A percentile compares a stretch with the other conserved stretches of the same genome.
These are phyloP conservation scores for Anabas testudineus DNA, from an alignment of 2,797 vertebrate genomes.

Conservation along the genomic window DNA sequence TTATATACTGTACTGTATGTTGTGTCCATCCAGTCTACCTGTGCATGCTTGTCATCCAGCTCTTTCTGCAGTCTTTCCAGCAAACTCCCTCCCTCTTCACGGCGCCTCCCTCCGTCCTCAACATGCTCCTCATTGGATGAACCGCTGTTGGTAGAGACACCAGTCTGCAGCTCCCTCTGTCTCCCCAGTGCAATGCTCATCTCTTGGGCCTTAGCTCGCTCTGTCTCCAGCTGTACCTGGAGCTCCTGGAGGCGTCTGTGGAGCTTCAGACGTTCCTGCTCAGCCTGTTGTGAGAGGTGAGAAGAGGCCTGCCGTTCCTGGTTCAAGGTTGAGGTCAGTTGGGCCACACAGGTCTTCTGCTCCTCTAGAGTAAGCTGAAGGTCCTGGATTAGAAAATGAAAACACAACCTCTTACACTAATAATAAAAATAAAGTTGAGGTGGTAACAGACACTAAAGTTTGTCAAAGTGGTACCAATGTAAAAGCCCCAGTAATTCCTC, in stretches of 20 bases:
- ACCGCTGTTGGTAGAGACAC: slow-evolving; percentile 31
- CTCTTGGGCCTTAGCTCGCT: slow-evolving; percentile 86
- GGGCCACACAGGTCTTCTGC: slow-evolving; percentile 81
- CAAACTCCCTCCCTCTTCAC: slow-evolving; percentile 63
- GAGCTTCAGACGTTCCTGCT: slow-evolving; percentile 82
- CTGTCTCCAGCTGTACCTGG: slow-evolving; percentile 91
- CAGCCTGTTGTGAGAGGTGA: slow-evolving; percentile 85
- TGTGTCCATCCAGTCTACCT: slow-evolving; percentile 62
- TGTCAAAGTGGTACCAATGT: neutral
- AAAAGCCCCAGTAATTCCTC: neutral
- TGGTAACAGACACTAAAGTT: neutral
- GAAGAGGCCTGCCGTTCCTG: slow-evolving; percentile 85
- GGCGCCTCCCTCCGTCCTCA: slow-evolving; percentile 17
- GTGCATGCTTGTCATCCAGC: slow-evolving; percentile 89
- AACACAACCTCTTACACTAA: neutral
- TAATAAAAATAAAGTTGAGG: neutral
- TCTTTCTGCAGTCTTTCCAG: slow-evolving; percentile 89
- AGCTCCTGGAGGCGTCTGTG: slow-evolving; percentile 78
- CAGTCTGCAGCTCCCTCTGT: slow-evolving; percentile 83
- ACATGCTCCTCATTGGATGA: slow-evolving; percentile 53
- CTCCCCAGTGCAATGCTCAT: slow-evolving; percentile 86
- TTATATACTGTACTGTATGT: too few species aligned
- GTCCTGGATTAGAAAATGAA: slow-evolving; percentile 83
- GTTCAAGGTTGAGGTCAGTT: slow-evolving; percentile 86
- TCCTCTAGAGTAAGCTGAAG: slow-evolving; percentile 89